Evolutionary conservation across 2,113 vertebrate genomes (phyloP), one percentile per base, ranked within the genome.

Genomic region (Corvus cornix): DNA sequence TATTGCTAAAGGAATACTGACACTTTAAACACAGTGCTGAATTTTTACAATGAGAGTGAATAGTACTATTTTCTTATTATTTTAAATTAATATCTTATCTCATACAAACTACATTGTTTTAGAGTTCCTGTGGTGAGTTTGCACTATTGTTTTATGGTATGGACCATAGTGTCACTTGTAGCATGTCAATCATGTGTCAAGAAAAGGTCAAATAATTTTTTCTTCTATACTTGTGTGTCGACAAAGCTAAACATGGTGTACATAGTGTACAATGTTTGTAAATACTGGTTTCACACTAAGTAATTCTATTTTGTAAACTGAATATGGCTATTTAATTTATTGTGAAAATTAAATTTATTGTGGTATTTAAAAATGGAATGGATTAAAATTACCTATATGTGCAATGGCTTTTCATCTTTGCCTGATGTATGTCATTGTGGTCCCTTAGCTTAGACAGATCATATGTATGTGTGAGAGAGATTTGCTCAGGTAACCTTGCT

Each of bases 281-380:
- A 98, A 98, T 98, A 98, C 82, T 94, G 93, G 98, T 98, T 98
- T 98, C 98, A 97, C 98, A 98, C 98, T 98, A 98, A 98, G 98
- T 98, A 98, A 98, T 98, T 98, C 97, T 98, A 98, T 98, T 98
- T 98, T 98, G 98, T 98, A 98, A 98, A 98, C 97, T 98, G 95
- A 98, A 98, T 98, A 98, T 98, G 98, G 96, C 97, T 98, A 98
- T 98, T 98, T 98, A 98, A 98, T 98, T 98, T 98, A 98, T 98
- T 98, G 98, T 98, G 98, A 97, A 97, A 98, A 98, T 98, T 98
- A 98, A 98, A 98, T 98, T 98, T 98, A 98, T 98, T 97, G 98
- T 98, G 97, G 97, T 98, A 98, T 98, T 98, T 98, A 98, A 98
- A 97, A 98, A 97, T 94, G 97, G 98, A 98, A 98, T 98, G 98